Percentiles rank a stretch among this genome's conserved stretches.
Evolutionary conservation across 2,888 invertebrate species (phyloP).

Genomic region (Myopa tessellatipennis): DNA sequence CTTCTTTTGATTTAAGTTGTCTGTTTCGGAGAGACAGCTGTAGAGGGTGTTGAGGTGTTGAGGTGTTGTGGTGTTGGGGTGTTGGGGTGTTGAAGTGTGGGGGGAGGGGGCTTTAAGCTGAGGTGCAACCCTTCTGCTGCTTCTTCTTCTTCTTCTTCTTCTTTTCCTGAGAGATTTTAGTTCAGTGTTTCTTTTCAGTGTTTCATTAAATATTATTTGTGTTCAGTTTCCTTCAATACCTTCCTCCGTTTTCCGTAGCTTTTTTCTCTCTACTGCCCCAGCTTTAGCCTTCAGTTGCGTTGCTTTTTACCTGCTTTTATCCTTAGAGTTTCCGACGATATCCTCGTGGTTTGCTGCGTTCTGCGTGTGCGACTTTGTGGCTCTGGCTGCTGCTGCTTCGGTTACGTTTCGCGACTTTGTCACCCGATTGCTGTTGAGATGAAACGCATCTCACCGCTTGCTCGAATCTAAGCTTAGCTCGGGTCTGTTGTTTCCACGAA

Average conservation of each 20-base stretch:
- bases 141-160: background rate
- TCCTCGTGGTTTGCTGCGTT: conserved; percentile 42
- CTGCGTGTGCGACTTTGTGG: conserved; percentile 48
- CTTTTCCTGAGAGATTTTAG: background rate
- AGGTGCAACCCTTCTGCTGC: too few species aligned
- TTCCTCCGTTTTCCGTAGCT: conserved; percentile 26
- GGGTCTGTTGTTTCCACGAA: conserved; percentile 27
- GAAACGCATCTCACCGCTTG: conserved; percentile 58
- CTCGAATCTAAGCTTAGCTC: conserved; percentile 46
- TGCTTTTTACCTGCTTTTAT: conserved; percentile 26
- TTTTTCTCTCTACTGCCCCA: background rate
- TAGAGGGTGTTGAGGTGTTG: background rate
- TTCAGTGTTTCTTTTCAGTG: background rate
- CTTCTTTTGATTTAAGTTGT: conserved; percentile 7
- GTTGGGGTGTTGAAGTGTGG: too few species aligned
- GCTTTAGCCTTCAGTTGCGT: background rate
- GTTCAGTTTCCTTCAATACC: conserved; percentile 19
- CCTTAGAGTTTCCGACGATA: conserved; percentile 20
- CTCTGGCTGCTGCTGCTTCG: conserved; percentile 41
- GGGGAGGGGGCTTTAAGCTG: too few species aligned
- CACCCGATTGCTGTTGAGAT: conserved; percentile 52
- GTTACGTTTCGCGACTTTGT: conserved; percentile 49
- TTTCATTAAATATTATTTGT: background rate
- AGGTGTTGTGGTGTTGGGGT: background rate
- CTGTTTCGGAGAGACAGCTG: conserved; percentile 35